Evolutionary conservation across 2,888 invertebrate genomes (phyloP).

Genomic region (Autographa gamma): DNA sequence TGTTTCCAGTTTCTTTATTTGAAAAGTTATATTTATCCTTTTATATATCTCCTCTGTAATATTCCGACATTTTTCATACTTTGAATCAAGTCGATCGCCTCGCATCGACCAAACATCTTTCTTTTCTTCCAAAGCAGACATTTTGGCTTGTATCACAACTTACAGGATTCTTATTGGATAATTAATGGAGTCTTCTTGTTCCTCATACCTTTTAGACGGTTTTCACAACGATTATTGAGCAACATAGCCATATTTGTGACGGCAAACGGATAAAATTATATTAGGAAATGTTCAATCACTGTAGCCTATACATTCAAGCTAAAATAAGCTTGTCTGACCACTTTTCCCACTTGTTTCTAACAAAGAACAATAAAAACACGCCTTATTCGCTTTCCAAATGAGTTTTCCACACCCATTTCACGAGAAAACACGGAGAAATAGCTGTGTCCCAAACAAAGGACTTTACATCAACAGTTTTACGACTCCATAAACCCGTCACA

Average conservation of each 20-base stretch:
- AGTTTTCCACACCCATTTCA: slow-evolving; percentile 55
- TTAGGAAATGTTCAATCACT: slow-evolving; percentile 59
- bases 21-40: slow-evolving; percentile 85
- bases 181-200: slow-evolving; percentile 61
- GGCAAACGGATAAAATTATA: slow-evolving; percentile 55
- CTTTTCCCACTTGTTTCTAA: slow-evolving; percentile 52
- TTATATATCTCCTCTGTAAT: slow-evolving; percentile 86
- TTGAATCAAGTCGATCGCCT: slow-evolving; percentile 72
- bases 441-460: slow-evolving; percentile 81
- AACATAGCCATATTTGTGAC: slow-evolving; percentile 69
- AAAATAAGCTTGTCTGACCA: slow-evolving; percentile 45
- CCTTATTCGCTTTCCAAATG: slow-evolving; percentile 44
- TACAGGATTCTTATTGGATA: slow-evolving; percentile 71
- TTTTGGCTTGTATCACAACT: slow-evolving; percentile 61
- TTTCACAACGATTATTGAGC: slow-evolving; percentile 66
- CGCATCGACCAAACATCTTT: slow-evolving; percentile 73
- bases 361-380: slow-evolving; percentile 45
- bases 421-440: slow-evolving; percentile 66
- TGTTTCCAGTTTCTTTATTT: slow-evolving; percentile 81
- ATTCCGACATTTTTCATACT: slow-evolving; percentile 84
- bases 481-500: slow-evolving; percentile 81
- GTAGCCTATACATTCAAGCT: slow-evolving; percentile 25
- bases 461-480: slow-evolving; percentile 81
- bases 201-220: slow-evolving; percentile 58
- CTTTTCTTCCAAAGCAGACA: slow-evolving; percentile 78